Evolutionary conservation across 2,888 invertebrate genomes (phyloP).

Genomic region (Seladonia tumulorum): DNA sequence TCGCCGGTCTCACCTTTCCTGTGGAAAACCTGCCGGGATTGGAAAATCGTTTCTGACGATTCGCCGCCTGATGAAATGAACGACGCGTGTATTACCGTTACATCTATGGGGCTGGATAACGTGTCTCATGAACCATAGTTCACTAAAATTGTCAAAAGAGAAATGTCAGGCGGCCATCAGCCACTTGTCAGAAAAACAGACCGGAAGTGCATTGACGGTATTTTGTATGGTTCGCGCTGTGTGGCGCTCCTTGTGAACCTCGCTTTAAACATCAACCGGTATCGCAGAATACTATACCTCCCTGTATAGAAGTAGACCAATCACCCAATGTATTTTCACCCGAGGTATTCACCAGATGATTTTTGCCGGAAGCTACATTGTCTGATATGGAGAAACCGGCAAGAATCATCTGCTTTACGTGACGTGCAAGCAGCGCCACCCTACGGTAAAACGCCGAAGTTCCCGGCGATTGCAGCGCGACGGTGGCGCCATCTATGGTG

Average conservation of each 20-base stretch:
- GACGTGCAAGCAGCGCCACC: too few relatives aligned
- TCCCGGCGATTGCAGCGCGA: too few relatives aligned
- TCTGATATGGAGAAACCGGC: too few relatives aligned
- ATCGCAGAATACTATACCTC: neutral
- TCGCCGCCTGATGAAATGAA: slow-evolving; percentile 17
- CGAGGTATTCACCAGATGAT: too few relatives aligned
- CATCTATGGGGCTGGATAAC: slow-evolving; percentile 29
- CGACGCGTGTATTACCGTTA: slow-evolving; percentile 40
- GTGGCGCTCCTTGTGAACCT: slow-evolving; percentile 38
- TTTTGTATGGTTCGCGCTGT: slow-evolving; percentile 11
- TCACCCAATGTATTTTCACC: too few relatives aligned
- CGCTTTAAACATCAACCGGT: slow-evolving; percentile 7
- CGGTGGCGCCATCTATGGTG: too few relatives aligned
- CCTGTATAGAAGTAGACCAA: too few relatives aligned
- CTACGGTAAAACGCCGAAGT: too few relatives aligned
- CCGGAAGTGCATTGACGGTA: slow-evolving; percentile 49
- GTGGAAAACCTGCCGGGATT: slow-evolving; percentile 61
- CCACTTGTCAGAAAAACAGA: slow-evolving; percentile 68
- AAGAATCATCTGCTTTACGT: too few relatives aligned
- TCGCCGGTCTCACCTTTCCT: slow-evolving; percentile 62
- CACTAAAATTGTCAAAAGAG: slow-evolving; percentile 49
- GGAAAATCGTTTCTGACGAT: slow-evolving; percentile 13
- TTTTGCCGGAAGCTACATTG: too few relatives aligned
- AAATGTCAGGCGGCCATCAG: slow-evolving; percentile 68
- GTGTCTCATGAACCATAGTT: slow-evolving; percentile 39